Percentiles rank a stretch among this genome's conserved stretches.
phyloP scores from a whole-genome alignment of 2,797 vertebrate genomes.

The Cetoscarus ocellatus region DNA sequence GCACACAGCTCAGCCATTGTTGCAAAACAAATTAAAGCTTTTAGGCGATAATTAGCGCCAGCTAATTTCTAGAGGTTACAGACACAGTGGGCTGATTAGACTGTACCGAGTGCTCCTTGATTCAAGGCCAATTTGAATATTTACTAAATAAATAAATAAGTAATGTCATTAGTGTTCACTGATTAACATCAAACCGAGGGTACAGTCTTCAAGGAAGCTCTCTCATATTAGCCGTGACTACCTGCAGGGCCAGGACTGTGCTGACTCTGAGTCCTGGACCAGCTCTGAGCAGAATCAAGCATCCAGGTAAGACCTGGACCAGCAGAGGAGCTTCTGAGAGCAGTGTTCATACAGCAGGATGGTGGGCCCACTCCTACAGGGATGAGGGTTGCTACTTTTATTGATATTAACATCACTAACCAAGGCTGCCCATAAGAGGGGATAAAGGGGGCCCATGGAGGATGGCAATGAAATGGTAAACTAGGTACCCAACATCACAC shows the following conservation, averaged over 20 bases:
- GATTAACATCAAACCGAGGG: conserved; percentile 58
- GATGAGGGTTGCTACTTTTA: too few species aligned
- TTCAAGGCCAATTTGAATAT: conserved; percentile 80
- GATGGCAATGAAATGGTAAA: too few species aligned
- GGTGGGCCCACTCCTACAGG: too few species aligned
- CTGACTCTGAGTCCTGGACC: neutral
- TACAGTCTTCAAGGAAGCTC: conserved; percentile 31
- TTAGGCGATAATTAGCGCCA: conserved; percentile 87
- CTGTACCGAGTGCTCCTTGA: conserved; percentile 82
- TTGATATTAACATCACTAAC: too few species aligned
- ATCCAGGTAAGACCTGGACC: too few species aligned
- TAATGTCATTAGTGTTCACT: conserved; percentile 51
- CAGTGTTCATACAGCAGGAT: too few species aligned
- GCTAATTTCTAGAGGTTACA: conserved; percentile 88
- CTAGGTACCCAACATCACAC: too few species aligned
- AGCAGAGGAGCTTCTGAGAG: too few species aligned
- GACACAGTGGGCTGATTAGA: conserved; percentile 86
- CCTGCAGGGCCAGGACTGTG: conserved; percentile 10
- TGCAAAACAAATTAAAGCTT: conserved; percentile 90
- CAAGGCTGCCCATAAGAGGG: too few species aligned
- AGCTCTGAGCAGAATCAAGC: too few species aligned
- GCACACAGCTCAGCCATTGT: conserved; percentile 81
- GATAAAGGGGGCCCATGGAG: too few species aligned
- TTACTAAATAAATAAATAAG: conserved; percentile 66
- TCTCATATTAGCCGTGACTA: conserved; percentile 27